Evolutionary conservation across 2,113 vertebrate species (phyloP).

Genomic region (Struthio camelus): DNA sequence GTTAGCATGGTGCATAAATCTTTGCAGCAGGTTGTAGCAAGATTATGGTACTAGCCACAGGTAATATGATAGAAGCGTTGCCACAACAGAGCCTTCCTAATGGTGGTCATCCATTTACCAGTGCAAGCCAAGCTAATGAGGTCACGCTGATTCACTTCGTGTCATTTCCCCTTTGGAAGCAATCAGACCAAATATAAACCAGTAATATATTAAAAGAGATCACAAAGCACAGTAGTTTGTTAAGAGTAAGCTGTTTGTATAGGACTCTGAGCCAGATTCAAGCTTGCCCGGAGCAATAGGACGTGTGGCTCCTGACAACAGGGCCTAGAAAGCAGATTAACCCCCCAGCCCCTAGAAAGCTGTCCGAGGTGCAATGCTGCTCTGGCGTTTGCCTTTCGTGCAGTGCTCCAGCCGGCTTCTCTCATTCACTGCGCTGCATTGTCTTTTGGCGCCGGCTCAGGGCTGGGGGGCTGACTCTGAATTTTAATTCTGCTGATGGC

Average conservation of each 20-base stretch:
- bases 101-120: constrained; percentile 65
- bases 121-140: constrained; percentile 70
- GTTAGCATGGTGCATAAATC: constrained; percentile 60
- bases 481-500: constrained; percentile 35
- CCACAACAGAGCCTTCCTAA: constrained; percentile 54
- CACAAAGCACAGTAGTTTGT: constrained; percentile 40
- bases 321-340: constrained; percentile 65
- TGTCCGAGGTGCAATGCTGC: background rate
- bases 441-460: rapidly evolving
- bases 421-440: background rate
- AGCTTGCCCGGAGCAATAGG: constrained; percentile 16
- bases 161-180: constrained; percentile 61
- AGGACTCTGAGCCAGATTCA: constrained; percentile 38
- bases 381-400: background rate
- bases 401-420: background rate
- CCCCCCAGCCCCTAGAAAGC: constrained; percentile 18
- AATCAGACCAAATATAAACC: constrained; percentile 59
- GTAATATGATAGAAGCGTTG: constrained; percentile 56
- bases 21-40: constrained; percentile 50
- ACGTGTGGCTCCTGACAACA: constrained; percentile 24
- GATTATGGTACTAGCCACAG: constrained; percentile 55
- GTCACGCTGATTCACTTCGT: constrained; percentile 62
- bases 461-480: background rate
- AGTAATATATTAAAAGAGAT: constrained; percentile 69
- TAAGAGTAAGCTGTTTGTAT: constrained; percentile 52